Conservation (phyloP, 1,140 invertebrate genomes). For the Drosophila baimaii region DNA sequence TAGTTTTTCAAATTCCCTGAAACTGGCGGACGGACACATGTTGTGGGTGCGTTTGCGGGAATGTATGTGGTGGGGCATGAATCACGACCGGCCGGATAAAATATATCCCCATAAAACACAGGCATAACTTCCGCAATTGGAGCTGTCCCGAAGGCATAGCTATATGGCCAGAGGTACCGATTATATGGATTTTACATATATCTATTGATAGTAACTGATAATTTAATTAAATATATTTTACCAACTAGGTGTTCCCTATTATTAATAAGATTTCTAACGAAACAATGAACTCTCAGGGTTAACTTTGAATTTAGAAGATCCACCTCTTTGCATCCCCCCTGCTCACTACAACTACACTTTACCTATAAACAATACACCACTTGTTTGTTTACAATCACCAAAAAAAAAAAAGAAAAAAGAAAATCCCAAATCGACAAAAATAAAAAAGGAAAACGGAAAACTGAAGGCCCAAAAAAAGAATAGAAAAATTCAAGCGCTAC, state of each 20-base stretch:
- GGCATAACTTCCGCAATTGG: no score
- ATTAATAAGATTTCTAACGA: no score
- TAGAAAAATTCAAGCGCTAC: slow-evolving; percentile 46
- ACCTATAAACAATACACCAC: slow-evolving; percentile 41
- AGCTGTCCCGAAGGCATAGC: no score
- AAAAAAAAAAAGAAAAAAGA: neutral
- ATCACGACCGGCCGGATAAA: slow-evolving; percentile 15
- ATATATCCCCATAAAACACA: slow-evolving; percentile 21
- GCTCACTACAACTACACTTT: neutral
- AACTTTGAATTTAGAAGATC: neutral
- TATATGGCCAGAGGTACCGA: no score
- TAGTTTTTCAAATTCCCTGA: slow-evolving; percentile 6
- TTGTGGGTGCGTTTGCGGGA: slow-evolving; percentile 26
- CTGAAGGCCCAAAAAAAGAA: slow-evolving; percentile 18
- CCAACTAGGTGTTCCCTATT: no score
- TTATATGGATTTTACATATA: no score
- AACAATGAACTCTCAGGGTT: neutral
- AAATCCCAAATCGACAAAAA: slow-evolving; percentile 21
- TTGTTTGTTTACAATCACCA: slow-evolving; percentile 68
- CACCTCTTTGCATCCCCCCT: neutral
- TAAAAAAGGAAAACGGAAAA: slow-evolving; percentile 10
- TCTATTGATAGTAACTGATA: no score
- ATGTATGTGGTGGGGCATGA: neutral
- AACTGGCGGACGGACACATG: slow-evolving; percentile 17
- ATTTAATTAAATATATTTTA: no score